Conservation (phyloP, 2,113 vertebrate genomes). For the Pteropus alecto region DNA sequence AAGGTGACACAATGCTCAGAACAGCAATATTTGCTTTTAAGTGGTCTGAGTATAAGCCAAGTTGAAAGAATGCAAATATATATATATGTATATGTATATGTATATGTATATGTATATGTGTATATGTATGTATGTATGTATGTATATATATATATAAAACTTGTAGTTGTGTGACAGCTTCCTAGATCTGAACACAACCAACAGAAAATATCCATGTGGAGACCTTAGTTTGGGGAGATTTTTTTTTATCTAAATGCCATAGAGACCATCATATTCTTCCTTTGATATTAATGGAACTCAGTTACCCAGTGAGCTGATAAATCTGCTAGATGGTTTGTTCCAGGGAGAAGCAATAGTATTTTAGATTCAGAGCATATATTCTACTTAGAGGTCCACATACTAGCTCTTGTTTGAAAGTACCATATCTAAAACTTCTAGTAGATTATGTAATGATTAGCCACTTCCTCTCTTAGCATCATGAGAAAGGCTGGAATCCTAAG, state of each 20-base stretch:
- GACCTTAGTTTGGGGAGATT: background rate
- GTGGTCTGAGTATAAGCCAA: background rate
- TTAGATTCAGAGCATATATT: background rate
- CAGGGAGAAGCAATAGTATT: background rate
- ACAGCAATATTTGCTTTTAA: background rate
- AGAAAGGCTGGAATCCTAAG: background rate
- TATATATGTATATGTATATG: background rate
- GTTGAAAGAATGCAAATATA: background rate
- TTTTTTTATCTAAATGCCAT: background rate
- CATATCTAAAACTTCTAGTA: background rate
- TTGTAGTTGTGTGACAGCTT: background rate
- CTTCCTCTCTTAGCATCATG: background rate
- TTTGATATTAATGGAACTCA: background rate
- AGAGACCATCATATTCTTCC: background rate
- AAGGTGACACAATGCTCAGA: background rate
- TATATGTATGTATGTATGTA: too few species aligned
- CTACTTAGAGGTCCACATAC: background rate
- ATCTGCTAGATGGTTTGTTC: background rate
- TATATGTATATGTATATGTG: fast-evolving
- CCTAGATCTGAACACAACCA: background rate
- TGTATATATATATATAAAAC: background rate
- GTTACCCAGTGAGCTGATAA: background rate
- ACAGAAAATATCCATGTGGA: background rate
- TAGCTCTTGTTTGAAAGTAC: background rate
- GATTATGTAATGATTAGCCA: background rate